Conservation (phyloP, 1,140 invertebrate genomes). For the Dendrolimus kikuchii region DNA sequence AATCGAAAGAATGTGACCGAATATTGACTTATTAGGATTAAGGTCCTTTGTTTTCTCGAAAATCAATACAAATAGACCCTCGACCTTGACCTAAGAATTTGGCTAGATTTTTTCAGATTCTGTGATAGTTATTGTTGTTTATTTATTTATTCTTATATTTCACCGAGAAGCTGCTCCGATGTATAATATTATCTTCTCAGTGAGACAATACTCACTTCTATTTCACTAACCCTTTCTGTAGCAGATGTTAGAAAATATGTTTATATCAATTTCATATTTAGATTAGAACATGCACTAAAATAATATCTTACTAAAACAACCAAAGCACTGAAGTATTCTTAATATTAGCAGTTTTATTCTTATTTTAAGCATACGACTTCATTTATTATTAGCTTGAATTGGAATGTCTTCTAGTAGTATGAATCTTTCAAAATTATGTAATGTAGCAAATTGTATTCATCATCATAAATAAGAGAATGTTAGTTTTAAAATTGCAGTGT, state of each 20-base stretch:
- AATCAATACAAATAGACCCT: conserved; percentile 69
- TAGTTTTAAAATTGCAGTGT: neutral
- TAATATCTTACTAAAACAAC: no score
- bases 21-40: conserved; percentile 26
- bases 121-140: conserved; percentile 18
- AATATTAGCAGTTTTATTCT: no score
- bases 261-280: no score
- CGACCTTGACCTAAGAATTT: conserved; percentile 63
- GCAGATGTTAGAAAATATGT: no score
- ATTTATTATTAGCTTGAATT: no score
- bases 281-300: no score
- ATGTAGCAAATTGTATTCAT: neutral
- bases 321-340: no score
- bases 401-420: no score
- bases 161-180: neutral
- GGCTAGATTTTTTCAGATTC: conserved; percentile 28
- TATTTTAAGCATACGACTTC: no score
- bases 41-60: conserved; percentile 53
- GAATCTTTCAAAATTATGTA: neutral
- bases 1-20: conserved; percentile 43
- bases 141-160: neutral
- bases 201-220: no score
- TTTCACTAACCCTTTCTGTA: no score
- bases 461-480: no score
- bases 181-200: neutral